A percentile compares a stretch with the other conserved stretches of the same genome.
Evolutionary conservation across 2,797 vertebrate genomes (phyloP).

Genomic region (Diceros bicornis): DNA sequence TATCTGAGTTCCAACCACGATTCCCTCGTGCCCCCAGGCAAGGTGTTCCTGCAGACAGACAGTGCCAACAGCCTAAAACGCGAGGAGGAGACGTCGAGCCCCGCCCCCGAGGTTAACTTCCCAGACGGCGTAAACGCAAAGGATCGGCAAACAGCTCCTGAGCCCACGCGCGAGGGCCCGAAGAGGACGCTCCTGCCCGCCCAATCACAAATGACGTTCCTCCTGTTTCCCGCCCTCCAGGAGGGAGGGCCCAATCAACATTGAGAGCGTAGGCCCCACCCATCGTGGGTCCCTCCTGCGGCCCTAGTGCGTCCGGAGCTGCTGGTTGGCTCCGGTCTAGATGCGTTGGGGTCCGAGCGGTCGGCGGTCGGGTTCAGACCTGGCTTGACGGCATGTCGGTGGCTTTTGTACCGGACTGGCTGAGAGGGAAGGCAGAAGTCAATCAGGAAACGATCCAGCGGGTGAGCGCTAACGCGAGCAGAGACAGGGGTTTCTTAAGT

Average conservation of each 20-base stretch:
- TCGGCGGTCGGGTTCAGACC: fast-evolving
- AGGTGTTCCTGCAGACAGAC: fast-evolving
- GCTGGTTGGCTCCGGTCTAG: fast-evolving
- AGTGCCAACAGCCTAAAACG: fast-evolving
- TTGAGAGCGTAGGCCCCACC: not conserved
- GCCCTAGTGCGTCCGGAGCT: fast-evolving
- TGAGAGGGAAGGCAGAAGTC: constrained; percentile 93
- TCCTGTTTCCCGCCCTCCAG: not conserved
- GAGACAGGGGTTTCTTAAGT: not conserved
- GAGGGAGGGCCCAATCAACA: not conserved
- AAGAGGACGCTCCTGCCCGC: not conserved
- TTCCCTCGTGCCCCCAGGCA: fast-evolving
- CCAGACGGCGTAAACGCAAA: not conserved
- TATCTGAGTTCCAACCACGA: not conserved
- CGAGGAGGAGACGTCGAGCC: fast-evolving
- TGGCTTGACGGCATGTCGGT: constrained; percentile 89
- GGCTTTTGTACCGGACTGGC: constrained; percentile 95
- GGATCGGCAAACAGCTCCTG: fast-evolving
- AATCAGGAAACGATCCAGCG: constrained; percentile 96
- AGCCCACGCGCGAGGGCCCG: not conserved
- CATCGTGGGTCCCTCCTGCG: fast-evolving
- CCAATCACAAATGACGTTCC: constrained; percentile 6
- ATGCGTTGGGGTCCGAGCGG: fast-evolving
- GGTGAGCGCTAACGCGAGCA: constrained; percentile 88
- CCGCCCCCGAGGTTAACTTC: fast-evolving